Base-by-base conservation (phyloP, 1,140 invertebrate genomes). In the Tetranychus cinnabarinus region DNA sequence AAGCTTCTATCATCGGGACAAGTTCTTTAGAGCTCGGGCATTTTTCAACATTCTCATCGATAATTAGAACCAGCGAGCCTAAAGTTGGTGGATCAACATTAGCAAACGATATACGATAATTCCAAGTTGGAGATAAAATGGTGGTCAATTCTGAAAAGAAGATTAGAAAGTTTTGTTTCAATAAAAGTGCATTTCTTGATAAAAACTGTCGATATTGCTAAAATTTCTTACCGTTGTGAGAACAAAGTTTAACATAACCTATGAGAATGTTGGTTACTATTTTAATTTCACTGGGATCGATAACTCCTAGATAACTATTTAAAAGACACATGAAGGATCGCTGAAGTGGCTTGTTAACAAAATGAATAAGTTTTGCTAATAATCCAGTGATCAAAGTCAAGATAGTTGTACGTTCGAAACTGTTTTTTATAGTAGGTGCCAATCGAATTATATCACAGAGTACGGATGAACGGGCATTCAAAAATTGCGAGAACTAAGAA, bases 101-200 rank as follows among this genome's bases (percentile, higher is more conserved):
- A 2, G 57, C 13, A 33, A 36, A 46, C n/a, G 63, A 59, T 46
- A 59, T 56, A 6, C 33, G 57, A 42, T 55, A 37, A n/a, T 48
- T 36, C 56, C 64, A 56, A 15, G 57, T 58, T 39, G 63, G 60
- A 15, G 64, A 46, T 59, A 64, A 62, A n/a, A 64, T 31, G 13
- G 63, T 56, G 6, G 35, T 42, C 31, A 37, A 23, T 33, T 35
- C 60, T 63, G 54, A 15, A 39, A 42, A 37, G 15, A n/a, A 4
- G 23, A 37, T 35, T 39, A 61, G 33, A 58, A 50, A 59, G 36
- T 46, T 46, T 6, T 37, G 12, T 7, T 62, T 13, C 4, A n/a
- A 36, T 39, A 55, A 61, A 37, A 47, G 56, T 58, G 55, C 5
- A 47, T 8, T 46, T 46, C 15, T 7, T 7, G 15, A 46, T 46